Evolutionary conservation across 2,113 vertebrate species (phyloP), one percentile per base, ranked within the genome.

Genomic region (Holacanthus passer): DNA sequence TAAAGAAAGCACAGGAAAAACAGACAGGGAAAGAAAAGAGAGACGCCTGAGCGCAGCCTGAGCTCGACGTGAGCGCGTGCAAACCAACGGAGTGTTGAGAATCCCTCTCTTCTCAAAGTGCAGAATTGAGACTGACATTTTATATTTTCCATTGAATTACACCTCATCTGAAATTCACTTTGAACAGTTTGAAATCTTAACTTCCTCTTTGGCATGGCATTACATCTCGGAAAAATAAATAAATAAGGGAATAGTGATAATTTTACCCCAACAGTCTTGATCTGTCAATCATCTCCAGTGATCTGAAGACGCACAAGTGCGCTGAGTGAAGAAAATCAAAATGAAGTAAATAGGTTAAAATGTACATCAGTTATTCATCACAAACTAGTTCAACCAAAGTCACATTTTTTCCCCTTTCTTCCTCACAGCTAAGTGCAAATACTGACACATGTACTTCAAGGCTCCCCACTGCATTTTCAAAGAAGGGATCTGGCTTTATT

Each of bases 401-500:
- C 86, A 86, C 7, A 65, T 73, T 82, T 83, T 78, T 79, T 73
- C 67, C 73, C 35, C 60, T 87, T 88, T 89, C 69, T 86, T 87
- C 88, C 74, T 72, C 45, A 4, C 31, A 83, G 91, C 85, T 65
- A 91, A 93, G 93, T 85, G 93, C 93, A 95, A 91, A 95, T 94
- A 95, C 94, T 93, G 94, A 95, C 94, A 95, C 89, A 69, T 94
- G 94, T 94, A 92, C 86, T 95, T 95, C 93, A 94, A 91, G 85
- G 91, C 91, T 93, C 86, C 84, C 88, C 73, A 66, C 85, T 82
- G 88, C 87, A 84, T 77, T 92, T 93, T 92, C 81, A 93, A 93
- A 93, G 91, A 84, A 82, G 90, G 81, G 81, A 88, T 92, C 85
- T 62, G 82, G 84, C 80, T 63, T 79, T 58, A 93, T 95, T 88